Conservation (phyloP, 2,888 invertebrate species). For the Lasiommata megera region DNA sequence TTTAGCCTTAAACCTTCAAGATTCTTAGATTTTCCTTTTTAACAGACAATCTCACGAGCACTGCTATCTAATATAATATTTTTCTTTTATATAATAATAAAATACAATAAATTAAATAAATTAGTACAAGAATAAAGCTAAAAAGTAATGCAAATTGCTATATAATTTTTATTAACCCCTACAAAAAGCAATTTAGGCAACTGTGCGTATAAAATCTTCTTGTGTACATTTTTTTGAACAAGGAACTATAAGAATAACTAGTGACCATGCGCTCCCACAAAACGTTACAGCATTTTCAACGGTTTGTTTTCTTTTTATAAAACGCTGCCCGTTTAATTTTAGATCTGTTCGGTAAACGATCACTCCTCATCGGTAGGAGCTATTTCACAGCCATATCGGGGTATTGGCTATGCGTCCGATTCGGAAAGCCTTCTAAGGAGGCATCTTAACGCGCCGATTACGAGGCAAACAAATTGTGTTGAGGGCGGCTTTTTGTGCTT, state of each 20-base stretch:
- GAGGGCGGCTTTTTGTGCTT: constrained; percentile 69
- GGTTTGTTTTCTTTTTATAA: constrained; percentile 69
- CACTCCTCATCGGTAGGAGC: constrained; percentile 67
- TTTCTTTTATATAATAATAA: too few relatives aligned
- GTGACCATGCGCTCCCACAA: constrained; percentile 60
- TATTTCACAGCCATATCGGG: constrained; percentile 57
- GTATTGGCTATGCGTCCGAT: constrained; percentile 51
- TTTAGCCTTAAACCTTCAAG: too few relatives aligned
- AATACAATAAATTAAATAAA: too few relatives aligned
- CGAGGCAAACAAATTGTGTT: constrained; percentile 72
- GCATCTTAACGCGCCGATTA: constrained; percentile 65
- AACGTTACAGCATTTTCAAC: constrained; percentile 72
- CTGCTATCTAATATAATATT: too few relatives aligned
- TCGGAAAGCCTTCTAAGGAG: constrained; percentile 55
- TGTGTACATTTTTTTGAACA: constrained; percentile 60
- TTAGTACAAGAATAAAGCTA: too few relatives aligned
- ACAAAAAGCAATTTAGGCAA: constrained; percentile 66
- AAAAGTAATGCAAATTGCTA: neutral
- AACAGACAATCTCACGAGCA: too few relatives aligned
- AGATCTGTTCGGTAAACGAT: constrained; percentile 66
- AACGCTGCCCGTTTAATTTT: constrained; percentile 67
- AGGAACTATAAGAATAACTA: constrained; percentile 52
- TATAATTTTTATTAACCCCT: constrained; percentile 24
- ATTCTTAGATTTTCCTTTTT: too few relatives aligned
- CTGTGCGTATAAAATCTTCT: constrained; percentile 58